A percentile compares a stretch with the other conserved stretches of the same genome.
phyloP scores from a whole-genome alignment of 2,113 vertebrate species.

The Rousettus leschenaultii region DNA sequence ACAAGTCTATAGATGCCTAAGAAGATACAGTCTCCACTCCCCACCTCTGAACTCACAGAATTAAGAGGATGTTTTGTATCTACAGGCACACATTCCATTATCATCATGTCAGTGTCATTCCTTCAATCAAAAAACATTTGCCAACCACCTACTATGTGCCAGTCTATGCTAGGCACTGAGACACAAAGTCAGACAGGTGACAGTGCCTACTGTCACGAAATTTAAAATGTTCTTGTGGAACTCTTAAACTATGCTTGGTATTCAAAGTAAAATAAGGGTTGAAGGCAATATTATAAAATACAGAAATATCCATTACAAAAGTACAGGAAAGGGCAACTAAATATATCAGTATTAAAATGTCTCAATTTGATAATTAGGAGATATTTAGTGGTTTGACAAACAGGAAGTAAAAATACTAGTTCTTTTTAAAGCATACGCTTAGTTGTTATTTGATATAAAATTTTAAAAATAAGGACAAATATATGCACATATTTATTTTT shows the following conservation, averaged over 20 bases:
- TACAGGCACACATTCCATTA: not conserved
- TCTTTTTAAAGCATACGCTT: not conserved
- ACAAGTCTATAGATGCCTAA: conserved; percentile 18
- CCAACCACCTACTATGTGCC: not conserved
- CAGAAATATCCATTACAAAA: not conserved
- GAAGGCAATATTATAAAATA: not conserved
- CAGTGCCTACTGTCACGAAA: not conserved
- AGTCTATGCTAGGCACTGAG: not conserved
- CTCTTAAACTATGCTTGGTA: not conserved
- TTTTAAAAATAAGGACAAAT: not conserved
- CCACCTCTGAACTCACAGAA: not conserved
- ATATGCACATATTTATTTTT: not conserved
- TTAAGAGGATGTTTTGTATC: not conserved
- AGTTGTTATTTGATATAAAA: not conserved
- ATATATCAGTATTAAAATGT: not conserved
- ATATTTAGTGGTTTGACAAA: not conserved
- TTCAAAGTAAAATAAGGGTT: not conserved
- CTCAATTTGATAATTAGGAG: not conserved
- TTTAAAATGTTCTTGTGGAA: not conserved
- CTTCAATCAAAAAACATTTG: not conserved
- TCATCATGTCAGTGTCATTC: not conserved
- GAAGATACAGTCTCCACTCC: conserved; percentile 5
- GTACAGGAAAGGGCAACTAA: not conserved
- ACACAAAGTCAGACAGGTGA: not conserved
- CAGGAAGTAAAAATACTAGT: not conserved